Base-by-base conservation (phyloP, 2,888 invertebrate species). In the Agrochola lychnidis region DNA sequence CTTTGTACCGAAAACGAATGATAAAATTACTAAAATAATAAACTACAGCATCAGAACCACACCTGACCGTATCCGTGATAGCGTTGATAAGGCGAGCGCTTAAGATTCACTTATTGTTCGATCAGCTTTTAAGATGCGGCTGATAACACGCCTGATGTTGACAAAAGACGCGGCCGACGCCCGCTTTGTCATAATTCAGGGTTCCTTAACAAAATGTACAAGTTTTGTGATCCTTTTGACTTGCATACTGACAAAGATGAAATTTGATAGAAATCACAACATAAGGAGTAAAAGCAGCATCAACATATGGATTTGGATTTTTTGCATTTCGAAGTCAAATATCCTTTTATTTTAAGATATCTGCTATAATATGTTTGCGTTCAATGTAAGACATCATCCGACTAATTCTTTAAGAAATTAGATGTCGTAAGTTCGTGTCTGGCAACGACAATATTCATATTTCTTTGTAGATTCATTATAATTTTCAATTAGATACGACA, bases 41-140 rank as follows among this genome's bases (percentile, higher is more conserved):
- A 75, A 80, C 74, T 72, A 71, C 73, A 59, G 48, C 42, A 74
- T 61, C 45, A 73, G 86, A 91, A 90, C 88, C 79, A 74, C 73
- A 74, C 85, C 81, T 73, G 62, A 78, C 48, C n/a, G 71, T 76
- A 81, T 84, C 87, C 87, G 83, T 83, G 94, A 94, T 94, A 94
- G 86, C 89, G 83, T 83, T 92, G 96, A 96, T 96, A 96, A 94
- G 93, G 88, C 83, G 87, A 93, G 92, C 94, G 93, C 95, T 95
- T 95, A 95, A 94, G 95, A 95, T 95, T 95, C 95, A 95, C 94
- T 96, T 95, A 95, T 96, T 96, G 96, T 96, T 95, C 94, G 90
- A 90, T 86, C 89, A 93, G 91, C 96, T 96, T 94, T 96, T 96
- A 94, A 96, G 96, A 96, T 96, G 92, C 78, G 56, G 86, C 85